These are phyloP conservation scores for Agrenia bidenticulata DNA, from an alignment of 2,888 invertebrate genomes.

Conservation along the genomic window DNA sequence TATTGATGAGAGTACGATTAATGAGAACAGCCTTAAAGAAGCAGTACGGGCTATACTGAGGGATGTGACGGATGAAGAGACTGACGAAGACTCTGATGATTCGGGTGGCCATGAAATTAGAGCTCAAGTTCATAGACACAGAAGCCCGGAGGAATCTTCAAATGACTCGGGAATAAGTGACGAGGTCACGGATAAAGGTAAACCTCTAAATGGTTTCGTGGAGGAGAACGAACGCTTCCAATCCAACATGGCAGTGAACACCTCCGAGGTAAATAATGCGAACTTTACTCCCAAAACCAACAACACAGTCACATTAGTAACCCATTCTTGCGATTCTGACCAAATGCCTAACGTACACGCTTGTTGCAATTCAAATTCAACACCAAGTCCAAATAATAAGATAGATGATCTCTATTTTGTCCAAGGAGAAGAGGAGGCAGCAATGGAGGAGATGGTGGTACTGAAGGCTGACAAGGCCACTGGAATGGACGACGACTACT, in stretches of 20 bases:
- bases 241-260: constrained; percentile 7
- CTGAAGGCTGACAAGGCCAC: constrained; percentile 49
- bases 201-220: constrained; percentile 24
- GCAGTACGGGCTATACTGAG: not conserved
- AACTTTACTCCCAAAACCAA: constrained; percentile 1
- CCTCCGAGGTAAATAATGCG: constrained; percentile 9
- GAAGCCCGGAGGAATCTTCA: constrained; percentile 50
- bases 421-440: constrained; percentile 40
- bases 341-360: constrained; percentile 16
- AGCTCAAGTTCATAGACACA: constrained; percentile 28
- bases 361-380: constrained; percentile 9
- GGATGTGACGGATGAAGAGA: not conserved
- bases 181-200: constrained; percentile 43
- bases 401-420: constrained; percentile 28
- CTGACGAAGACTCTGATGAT: constrained; percentile 20
- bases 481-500: constrained; percentile 45
- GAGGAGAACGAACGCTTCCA: constrained; percentile 25
- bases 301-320: not conserved
- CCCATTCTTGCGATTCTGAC: not conserved
- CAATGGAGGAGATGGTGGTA: constrained; percentile 47
- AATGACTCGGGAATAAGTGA: constrained; percentile 53
- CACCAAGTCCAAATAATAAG: constrained; percentile 6
- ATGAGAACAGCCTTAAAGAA: not conserved
- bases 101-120: constrained; percentile 17
- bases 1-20: constrained; percentile 13